phyloP scores from a whole-genome alignment of 2,113 vertebrate species.

The Macrotis lagotis region DNA sequence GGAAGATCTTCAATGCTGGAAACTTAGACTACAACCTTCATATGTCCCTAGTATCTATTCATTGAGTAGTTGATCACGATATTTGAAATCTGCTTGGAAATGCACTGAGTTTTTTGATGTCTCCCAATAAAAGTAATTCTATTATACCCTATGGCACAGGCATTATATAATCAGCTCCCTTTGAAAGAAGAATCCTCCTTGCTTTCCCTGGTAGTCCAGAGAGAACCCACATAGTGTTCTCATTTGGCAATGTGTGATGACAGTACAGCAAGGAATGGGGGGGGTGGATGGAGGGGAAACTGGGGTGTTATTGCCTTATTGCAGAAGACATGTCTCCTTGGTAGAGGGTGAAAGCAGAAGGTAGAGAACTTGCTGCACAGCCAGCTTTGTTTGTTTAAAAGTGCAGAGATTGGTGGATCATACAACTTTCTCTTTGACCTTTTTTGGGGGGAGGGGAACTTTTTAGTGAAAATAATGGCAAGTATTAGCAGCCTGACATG shows the following conservation, averaged over 20 bases:
- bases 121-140: conserved; percentile 40
- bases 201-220: neutral
- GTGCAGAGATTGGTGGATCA: neutral
- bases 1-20: neutral
- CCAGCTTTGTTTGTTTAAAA: neutral
- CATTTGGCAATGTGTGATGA: neutral
- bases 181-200: conserved; percentile 8
- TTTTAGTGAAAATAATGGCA: conserved; percentile 7
- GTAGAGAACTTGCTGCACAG: fast-evolving
- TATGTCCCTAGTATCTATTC: conserved; percentile 1
- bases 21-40: conserved; percentile 47
- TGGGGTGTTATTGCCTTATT: neutral
- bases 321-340: neutral
- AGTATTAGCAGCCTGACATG: neutral
- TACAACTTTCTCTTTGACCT: neutral
- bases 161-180: conserved; percentile 54
- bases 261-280: neutral
- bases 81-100: conserved; percentile 55
- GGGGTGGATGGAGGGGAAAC: neutral
- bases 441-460: neutral
- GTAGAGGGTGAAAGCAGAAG: neutral
- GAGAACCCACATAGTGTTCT: neutral
- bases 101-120: conserved; percentile 29
- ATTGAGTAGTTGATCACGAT: conserved; percentile 45
- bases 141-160: conserved; percentile 43